Conservation (phyloP, 2,888 invertebrate genomes). For the Diadromus collaris region DNA sequence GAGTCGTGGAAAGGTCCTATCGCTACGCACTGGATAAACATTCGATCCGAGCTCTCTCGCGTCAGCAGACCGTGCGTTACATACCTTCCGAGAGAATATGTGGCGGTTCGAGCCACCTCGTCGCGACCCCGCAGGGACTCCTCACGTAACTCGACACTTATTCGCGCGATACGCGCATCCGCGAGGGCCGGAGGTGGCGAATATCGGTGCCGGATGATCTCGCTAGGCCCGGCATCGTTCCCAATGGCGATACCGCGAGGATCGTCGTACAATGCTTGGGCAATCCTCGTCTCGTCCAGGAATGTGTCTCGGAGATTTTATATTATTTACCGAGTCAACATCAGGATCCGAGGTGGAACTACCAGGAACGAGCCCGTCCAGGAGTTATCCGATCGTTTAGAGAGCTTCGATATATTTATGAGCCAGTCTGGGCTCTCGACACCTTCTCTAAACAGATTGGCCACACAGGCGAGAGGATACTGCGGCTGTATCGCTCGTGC, state of each 20-base stretch:
- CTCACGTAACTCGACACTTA: conserved; percentile 19
- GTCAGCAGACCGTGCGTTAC: conserved; percentile 14
- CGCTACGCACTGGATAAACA: conserved; percentile 14
- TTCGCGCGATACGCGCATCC: neutral
- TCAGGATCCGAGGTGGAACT: conserved; percentile 19
- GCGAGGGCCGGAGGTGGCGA: neutral
- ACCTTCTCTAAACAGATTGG: conserved; percentile 46
- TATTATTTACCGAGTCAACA: conserved; percentile 38
- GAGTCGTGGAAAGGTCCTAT: neutral
- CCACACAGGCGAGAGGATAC: conserved; percentile 36
- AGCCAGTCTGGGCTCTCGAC: conserved; percentile 28
- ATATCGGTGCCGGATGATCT: conserved; percentile 16
- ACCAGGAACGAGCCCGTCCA: too few relatives aligned
- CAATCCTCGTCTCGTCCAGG: conserved; percentile 16
- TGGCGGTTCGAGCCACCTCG: neutral
- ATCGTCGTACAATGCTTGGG: conserved; percentile 10
- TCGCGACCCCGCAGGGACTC: conserved; percentile 11
- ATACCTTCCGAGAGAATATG: conserved; percentile 8
- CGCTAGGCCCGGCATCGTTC: conserved; percentile 8
- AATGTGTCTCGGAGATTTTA: conserved; percentile 35
- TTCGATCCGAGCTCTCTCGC: neutral
- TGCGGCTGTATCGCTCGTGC: conserved; percentile 28
- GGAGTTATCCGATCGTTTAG: conserved; percentile 51
- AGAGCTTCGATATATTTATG: conserved; percentile 14
- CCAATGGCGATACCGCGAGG: neutral